Base-by-base conservation (phyloP, 2,888 invertebrate genomes). In the Drosophila prolongata region DNA sequence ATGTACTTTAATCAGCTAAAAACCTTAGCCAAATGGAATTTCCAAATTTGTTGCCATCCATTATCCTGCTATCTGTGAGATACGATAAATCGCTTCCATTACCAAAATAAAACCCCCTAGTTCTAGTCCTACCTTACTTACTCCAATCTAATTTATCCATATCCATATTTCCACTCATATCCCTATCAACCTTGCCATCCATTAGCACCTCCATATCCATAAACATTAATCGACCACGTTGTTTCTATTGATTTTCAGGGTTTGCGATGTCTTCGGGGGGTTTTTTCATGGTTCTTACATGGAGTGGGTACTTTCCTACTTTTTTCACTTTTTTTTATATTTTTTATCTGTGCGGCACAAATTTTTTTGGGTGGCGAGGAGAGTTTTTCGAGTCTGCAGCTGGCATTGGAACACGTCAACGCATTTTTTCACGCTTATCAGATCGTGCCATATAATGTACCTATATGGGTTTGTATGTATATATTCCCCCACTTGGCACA, bases 371-470 rank as follows among this genome's bases (percentile, higher is more conserved):
- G 16, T 1, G 47, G 30, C 59, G n/a, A 37, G 37, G n/a, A 30
- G 34, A 58, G 40, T 35, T 44, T 34, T 53, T 53, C 11, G 34
- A 57, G 9, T 24, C 46, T 58, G 58, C 49, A 64, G 34, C 67
- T 81, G 68, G 50, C 77, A 76, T 78, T 76, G 59, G 77, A 76
- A 79, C 80, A 84, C 80, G 80, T 84, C 84, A 75, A 75, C 75
- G 65, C 71, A 69, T 76, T 77, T 62, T 68, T 61, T 59, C 59
- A 57, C 71, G 80, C 76, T 81, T 81, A 81, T 81, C 86, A 76
- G 80, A 64, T 76, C 73, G 49, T 50, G 71, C 37, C 54, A 68
- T 65, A 76, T 79, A 70, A 75, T 27, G 54, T 30, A 43, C 40
- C 30, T 19, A 30, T 44, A n/a, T 47, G 6, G 3, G 35, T 40